Evolutionary conservation across 2,113 vertebrate species (phyloP).

Genomic region (Microtus richardsoni): DNA sequence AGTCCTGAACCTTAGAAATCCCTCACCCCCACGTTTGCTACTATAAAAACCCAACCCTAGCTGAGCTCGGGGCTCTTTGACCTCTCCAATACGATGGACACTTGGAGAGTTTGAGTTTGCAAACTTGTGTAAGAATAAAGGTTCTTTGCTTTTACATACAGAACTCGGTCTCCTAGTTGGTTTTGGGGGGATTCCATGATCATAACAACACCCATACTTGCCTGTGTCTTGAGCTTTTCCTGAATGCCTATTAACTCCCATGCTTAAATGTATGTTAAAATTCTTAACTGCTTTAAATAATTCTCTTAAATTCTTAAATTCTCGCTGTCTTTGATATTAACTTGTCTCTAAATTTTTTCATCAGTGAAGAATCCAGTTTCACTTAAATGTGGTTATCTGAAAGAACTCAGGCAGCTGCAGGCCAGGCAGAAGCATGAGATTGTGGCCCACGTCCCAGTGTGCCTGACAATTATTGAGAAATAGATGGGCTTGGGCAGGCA

Average conservation of each 20-base stretch:
- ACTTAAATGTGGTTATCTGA: neutral
- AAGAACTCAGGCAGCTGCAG: neutral
- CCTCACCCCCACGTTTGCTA: too few relatives aligned
- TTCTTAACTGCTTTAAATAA: too few relatives aligned
- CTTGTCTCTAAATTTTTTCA: neutral
- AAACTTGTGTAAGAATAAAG: too few relatives aligned
- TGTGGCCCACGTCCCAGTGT: too few relatives aligned
- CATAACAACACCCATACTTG: neutral
- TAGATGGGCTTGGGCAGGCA: rapidly evolving
- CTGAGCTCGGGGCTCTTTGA: too few relatives aligned
- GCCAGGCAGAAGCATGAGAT: neutral
- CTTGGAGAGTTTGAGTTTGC: too few relatives aligned
- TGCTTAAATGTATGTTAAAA: neutral
- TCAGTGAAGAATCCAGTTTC: neutral
- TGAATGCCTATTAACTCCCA: neutral
- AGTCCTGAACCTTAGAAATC: too few relatives aligned
- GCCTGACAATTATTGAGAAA: neutral
- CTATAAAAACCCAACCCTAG: too few relatives aligned
- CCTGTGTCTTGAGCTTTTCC: neutral
- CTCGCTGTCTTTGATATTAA: neutral
- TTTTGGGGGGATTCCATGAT: too few relatives aligned
- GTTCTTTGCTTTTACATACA: too few relatives aligned
- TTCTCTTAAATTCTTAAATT: neutral
- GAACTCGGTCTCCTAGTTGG: too few relatives aligned
- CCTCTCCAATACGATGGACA: too few relatives aligned